Conservation (phyloP, 2,797 vertebrate genomes). For the Danio albolineatus region DNA sequence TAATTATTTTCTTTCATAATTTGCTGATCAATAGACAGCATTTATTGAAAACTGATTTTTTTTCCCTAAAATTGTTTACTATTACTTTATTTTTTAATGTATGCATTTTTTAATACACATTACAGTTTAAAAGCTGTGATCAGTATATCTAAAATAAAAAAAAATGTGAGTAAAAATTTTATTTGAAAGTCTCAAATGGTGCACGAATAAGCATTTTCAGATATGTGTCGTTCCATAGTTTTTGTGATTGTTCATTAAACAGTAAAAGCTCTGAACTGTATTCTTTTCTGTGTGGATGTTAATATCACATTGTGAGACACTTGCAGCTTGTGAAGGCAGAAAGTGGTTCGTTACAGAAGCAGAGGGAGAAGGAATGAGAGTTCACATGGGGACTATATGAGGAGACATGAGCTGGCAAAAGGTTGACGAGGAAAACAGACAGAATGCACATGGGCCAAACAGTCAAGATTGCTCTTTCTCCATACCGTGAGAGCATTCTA, state of each 20-base stretch:
- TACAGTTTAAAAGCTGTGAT: too few species aligned
- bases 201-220: background rate
- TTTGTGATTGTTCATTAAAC: background rate
- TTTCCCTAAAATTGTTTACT: too few species aligned
- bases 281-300: conserved; percentile 11
- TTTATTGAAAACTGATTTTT: too few species aligned
- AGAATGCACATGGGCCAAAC: conserved; percentile 5
- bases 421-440: conserved; percentile 27
- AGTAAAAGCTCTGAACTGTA: conserved; percentile 10
- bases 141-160: too few species aligned
- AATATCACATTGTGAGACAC: conserved; percentile 16
- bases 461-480: conserved; percentile 13
- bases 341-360: background rate
- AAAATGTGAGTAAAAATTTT: too few species aligned
- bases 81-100: too few species aligned
- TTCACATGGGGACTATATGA: background rate
- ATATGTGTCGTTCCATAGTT: background rate
- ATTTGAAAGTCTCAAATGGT: background rate
- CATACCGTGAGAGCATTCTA: background rate
- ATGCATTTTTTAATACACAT: too few species aligned
- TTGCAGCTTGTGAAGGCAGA: conserved; percentile 25
- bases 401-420: conserved; percentile 35
- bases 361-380: conserved; percentile 18
- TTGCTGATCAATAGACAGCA: too few species aligned
- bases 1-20: too few species aligned